Percentiles rank a stretch among this genome's conserved stretches.
phyloP scores from a whole-genome alignment of 2,888 invertebrate species.

The Rhynchonema sp. region DNA sequence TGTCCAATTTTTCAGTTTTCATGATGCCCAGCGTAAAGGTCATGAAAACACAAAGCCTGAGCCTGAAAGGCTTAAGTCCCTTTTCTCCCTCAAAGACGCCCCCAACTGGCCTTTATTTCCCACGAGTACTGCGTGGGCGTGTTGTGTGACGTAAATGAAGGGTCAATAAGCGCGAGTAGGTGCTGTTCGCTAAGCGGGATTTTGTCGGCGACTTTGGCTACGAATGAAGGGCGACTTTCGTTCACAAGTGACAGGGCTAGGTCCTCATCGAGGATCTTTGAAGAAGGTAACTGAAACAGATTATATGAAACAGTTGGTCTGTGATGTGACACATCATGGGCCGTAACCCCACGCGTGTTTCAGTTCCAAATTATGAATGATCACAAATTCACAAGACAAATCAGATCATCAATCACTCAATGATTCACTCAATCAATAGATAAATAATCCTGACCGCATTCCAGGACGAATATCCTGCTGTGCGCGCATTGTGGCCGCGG shows the following conservation, averaged over 20 bases:
- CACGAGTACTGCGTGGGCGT: background rate
- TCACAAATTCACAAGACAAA: background rate
- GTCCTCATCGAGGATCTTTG: conserved; percentile 7
- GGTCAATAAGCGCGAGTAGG: conserved; percentile 4
- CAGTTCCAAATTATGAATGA: too few species aligned
- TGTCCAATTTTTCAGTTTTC: too few species aligned
- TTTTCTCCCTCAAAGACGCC: too few species aligned
- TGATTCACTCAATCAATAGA: background rate
- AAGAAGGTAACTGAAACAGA: conserved; percentile 4
- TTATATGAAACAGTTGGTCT: background rate
- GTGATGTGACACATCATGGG: background rate
- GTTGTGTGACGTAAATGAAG: background rate
- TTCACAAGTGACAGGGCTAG: conserved; percentile 19
- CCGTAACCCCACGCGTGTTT: background rate
- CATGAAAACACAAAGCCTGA: too few species aligned
- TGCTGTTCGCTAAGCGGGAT: conserved; percentile 3
- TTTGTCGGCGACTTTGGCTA: conserved; percentile 4
- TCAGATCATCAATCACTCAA: background rate
- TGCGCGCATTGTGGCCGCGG: background rate
- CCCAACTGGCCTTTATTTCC: background rate
- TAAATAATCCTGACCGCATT: background rate
- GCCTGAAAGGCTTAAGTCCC: too few species aligned
- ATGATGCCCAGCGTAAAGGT: too few species aligned
- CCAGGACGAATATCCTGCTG: background rate
- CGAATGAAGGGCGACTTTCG: conserved; percentile 8